These are phyloP conservation scores for Bos taurus DNA, from an alignment of 2,113 vertebrate genomes.

Conservation along the genomic window ARS-UCD2.0 NC_037340.1:81986501-81987000, in stretches of 20 bases:
- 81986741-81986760: background rate
- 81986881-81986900: constrained; percentile 37
- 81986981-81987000: constrained; percentile 2
- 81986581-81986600: background rate
- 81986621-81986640: background rate
- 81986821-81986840: constrained; percentile 14
- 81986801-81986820: background rate
- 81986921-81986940: background rate
- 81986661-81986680: background rate
- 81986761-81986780: background rate
- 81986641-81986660: background rate
- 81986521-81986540: background rate
- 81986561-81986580: background rate
- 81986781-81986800: constrained; percentile 12
- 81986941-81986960: background rate
- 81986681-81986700: background rate
- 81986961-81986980: background rate
- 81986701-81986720: background rate
- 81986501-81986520: background rate
- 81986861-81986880: background rate
- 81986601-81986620: background rate
- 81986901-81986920: background rate
- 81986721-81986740: background rate
- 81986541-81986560: background rate
- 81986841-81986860: background rate